These are phyloP conservation scores for Halcyon senegalensis DNA, from an alignment of 2,113 vertebrate genomes.

Conservation along the genomic window DNA sequence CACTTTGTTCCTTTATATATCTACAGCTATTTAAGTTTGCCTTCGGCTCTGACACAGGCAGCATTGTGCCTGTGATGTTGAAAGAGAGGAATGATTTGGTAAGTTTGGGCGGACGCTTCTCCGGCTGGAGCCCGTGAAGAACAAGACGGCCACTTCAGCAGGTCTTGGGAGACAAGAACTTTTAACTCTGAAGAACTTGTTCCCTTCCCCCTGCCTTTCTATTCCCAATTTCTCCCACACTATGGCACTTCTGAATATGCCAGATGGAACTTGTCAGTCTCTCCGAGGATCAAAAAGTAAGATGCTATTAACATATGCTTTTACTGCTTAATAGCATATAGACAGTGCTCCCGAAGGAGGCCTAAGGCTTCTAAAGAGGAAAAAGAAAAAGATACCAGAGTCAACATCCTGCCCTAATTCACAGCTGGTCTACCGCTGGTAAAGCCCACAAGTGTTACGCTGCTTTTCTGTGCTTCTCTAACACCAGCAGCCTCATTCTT, in stretches of 20 bases:
- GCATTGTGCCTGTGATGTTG: slow-evolving; percentile 41
- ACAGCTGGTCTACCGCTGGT: neutral
- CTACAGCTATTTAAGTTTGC: slow-evolving; percentile 49
- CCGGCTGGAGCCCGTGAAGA: neutral
- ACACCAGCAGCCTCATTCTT: slow-evolving; percentile 29
- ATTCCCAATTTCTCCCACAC: neutral
- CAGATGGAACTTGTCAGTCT: neutral
- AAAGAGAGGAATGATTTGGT: neutral
- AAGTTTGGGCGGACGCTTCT: neutral
- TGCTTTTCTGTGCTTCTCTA: slow-evolving; percentile 1
- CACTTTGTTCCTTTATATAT: slow-evolving; percentile 65
- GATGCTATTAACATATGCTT: neutral
- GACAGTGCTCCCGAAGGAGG: neutral
- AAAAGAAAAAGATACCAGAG: neutral
- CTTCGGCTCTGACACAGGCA: slow-evolving; percentile 38
- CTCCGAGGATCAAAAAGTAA: neutral
- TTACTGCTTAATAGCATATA: slow-evolving; percentile 1
- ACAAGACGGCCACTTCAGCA: neutral
- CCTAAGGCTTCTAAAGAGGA: neutral
- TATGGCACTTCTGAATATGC: neutral
- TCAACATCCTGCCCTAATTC: slow-evolving; percentile 44
- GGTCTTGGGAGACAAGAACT: neutral
- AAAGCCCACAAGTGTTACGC: neutral
- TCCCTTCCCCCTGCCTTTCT: neutral
- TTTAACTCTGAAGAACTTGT: neutral